Conservation (phyloP, 2,797 vertebrate species). For the Euthynnus affinis region DNA sequence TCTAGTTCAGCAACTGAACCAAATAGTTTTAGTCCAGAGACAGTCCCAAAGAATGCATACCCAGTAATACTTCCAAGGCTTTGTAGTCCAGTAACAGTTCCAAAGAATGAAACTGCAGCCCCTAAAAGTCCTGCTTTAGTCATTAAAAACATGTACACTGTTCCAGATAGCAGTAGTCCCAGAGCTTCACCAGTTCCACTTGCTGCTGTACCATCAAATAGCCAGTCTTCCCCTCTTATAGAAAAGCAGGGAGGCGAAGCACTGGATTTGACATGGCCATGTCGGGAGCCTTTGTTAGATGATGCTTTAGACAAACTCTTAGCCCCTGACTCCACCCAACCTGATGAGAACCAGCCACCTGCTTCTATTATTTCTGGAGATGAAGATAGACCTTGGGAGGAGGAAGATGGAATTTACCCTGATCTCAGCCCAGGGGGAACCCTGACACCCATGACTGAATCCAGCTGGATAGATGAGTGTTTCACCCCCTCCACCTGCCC, state of each 20-base stretch:
- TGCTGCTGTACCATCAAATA: constrained; percentile 27
- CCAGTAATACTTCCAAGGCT: constrained; percentile 34
- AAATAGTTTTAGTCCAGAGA: constrained; percentile 59
- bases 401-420: constrained; percentile 71
- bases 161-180: constrained; percentile 57
- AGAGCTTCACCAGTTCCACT: constrained; percentile 61
- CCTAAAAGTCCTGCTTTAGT: constrained; percentile 62
- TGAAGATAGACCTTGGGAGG: constrained; percentile 74
- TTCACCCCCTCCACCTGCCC: constrained; percentile 79
- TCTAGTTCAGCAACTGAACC: constrained; percentile 19
- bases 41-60: constrained; percentile 27
- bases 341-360: constrained; percentile 55
- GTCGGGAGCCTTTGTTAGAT: constrained; percentile 70
- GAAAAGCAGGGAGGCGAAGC: constrained; percentile 46
- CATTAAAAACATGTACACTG: constrained; percentile 64
- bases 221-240: constrained; percentile 17
- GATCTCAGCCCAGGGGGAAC: constrained; percentile 69
- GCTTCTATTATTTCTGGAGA: constrained; percentile 47
- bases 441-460: constrained; percentile 81
- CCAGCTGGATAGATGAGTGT: constrained; percentile 84
- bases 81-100: constrained; percentile 60
- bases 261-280: constrained; percentile 73
- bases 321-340: constrained; percentile 54
- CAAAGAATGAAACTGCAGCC: constrained; percentile 41
- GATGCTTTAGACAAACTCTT: constrained; percentile 78